Evolutionary conservation across 2,113 vertebrate species (phyloP).

Genomic region (Empidonax alnorum): DNA sequence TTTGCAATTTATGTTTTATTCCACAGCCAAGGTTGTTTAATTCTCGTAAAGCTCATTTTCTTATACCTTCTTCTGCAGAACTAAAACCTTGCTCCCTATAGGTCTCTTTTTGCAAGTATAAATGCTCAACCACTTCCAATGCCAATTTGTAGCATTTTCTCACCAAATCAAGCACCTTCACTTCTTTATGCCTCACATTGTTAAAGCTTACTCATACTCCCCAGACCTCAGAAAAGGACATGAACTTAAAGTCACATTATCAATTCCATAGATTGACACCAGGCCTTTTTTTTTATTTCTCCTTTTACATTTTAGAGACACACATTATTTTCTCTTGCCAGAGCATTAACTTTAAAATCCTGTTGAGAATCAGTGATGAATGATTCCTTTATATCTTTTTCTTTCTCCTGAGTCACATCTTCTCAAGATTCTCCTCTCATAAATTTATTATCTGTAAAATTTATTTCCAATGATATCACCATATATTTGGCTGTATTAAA

Average conservation of each 20-base stretch:
- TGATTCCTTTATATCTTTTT: not conserved
- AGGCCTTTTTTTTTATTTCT: not conserved
- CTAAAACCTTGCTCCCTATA: not conserved
- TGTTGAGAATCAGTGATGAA: not conserved
- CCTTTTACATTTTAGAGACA: not conserved
- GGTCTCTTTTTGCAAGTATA: not conserved
- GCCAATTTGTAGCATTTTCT: not conserved
- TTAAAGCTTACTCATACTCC: not conserved
- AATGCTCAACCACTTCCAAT: not conserved
- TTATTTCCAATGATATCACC: not conserved
- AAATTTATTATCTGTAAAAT: not conserved
- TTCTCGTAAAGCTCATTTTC: not conserved
- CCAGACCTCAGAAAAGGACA: not conserved
- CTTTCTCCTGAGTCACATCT: not conserved
- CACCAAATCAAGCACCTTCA: not conserved
- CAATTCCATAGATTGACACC: not conserved
- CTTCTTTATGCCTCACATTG: not conserved
- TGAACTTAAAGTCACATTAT: not conserved
- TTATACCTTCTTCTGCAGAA: not conserved
- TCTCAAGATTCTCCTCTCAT: not conserved
- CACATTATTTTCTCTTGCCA: not conserved
- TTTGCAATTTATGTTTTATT: not conserved
- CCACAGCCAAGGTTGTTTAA: not conserved
- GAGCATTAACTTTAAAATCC: not conserved
- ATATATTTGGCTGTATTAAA: not conserved